Conservation (phyloP, 2,797 vertebrate species). For the Carduelis carduelis region DNA sequence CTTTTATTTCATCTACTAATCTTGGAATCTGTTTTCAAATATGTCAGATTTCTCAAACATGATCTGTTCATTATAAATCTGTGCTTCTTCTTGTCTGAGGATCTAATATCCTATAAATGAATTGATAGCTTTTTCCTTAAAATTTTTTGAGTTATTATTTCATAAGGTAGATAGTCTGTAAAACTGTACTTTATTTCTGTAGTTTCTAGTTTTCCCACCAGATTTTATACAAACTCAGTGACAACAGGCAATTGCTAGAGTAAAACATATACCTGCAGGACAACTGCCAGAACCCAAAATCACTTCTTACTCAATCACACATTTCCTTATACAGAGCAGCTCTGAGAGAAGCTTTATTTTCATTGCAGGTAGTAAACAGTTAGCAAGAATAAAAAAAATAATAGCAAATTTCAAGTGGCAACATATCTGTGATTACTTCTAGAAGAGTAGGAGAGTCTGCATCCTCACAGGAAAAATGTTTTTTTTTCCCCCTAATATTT, state of each 20-base stretch:
- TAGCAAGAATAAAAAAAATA: background rate
- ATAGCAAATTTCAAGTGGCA: background rate
- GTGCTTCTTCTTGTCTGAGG: background rate
- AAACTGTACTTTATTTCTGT: background rate
- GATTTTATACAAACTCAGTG: background rate
- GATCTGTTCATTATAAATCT: background rate
- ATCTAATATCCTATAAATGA: background rate
- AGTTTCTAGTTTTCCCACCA: background rate
- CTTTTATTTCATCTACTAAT: background rate
- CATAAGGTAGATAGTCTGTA: background rate
- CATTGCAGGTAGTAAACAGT: background rate
- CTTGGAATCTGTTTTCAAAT: background rate
- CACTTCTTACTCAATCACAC: background rate
- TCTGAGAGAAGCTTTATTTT: background rate
- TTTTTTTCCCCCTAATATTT: background rate
- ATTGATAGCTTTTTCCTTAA: background rate
- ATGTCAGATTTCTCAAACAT: background rate
- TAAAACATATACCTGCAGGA: background rate
- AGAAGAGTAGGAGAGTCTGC: background rate
- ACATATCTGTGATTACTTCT: background rate
- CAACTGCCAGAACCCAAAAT: background rate
- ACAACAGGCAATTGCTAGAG: background rate
- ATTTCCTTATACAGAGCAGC: background rate
- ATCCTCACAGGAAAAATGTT: background rate
- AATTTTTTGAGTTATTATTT: background rate